Percentiles rank a stretch among this genome's conserved stretches.
Conservation (phyloP, 1,140 invertebrate genomes). For the Cepaea nemoralis region DNA sequence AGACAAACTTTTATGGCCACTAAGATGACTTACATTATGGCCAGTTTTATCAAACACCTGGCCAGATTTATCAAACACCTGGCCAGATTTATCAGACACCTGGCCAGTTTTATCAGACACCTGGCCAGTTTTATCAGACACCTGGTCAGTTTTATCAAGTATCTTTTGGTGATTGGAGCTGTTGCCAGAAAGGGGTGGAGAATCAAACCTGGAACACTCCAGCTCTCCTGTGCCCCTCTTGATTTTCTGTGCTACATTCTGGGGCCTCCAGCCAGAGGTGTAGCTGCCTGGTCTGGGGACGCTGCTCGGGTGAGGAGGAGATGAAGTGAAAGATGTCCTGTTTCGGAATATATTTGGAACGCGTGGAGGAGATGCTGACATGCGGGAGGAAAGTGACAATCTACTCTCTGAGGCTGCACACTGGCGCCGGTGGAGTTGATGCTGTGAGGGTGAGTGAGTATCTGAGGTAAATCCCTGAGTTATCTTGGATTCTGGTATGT, state of each 20-base stretch:
- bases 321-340: slow-evolving; percentile 11
- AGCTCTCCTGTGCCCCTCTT: neutral
- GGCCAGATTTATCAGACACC: too few relatives aligned
- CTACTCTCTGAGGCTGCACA: neutral
- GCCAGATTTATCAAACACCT: neutral
- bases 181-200: neutral
- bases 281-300: too few relatives aligned
- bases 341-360: slow-evolving; percentile 40
- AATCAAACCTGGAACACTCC: neutral
- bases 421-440: neutral
- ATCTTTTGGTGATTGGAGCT: neutral
- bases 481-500: slow-evolving; percentile 42
- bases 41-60: neutral
- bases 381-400: neutral
- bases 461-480: slow-evolving; percentile 14
- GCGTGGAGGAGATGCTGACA: slow-evolving; percentile 28
- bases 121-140: too few relatives aligned
- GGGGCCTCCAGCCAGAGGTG: neutral
- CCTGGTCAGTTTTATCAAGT: neutral
- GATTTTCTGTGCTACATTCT: neutral
- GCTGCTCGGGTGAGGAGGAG: slow-evolving; percentile 3
- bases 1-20: neutral
- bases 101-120: too few relatives aligned
- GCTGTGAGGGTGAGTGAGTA: slow-evolving; percentile 2
- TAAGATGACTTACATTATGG: neutral